These are phyloP conservation scores for Dryomyza anilis DNA, from an alignment of 2,888 invertebrate genomes.

Conservation along the genomic window DNA sequence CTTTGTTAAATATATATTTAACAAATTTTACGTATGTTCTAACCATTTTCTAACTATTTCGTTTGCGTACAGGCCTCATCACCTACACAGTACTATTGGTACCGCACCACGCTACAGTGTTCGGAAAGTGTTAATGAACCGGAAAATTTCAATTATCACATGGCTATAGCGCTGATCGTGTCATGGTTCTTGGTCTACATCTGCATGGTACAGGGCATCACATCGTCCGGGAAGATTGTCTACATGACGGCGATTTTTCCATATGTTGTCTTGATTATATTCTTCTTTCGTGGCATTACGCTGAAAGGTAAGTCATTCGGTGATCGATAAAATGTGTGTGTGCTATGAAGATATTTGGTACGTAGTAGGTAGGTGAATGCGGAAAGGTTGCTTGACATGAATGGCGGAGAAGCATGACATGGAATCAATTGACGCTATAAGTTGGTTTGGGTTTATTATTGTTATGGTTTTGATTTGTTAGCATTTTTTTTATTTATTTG, in stretches of 20 bases:
- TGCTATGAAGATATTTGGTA: background rate
- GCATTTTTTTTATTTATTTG: no score
- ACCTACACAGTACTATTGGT: conserved; percentile 95
- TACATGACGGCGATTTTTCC: conserved; percentile 97
- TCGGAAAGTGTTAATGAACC: conserved; percentile 87
- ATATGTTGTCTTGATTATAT: conserved; percentile 91
- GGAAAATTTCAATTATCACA: conserved; percentile 88
- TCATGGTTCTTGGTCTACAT: conserved; percentile 95
- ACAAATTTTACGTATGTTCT: background rate
- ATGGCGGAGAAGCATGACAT: background rate
- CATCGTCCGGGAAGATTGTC: conserved; percentile 94
- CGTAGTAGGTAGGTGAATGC: background rate
- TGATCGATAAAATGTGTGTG: background rate
- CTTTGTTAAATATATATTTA: background rate
- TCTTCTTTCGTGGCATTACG: conserved; percentile 93
- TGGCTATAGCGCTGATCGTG: conserved; percentile 81
- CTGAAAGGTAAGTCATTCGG: conserved; percentile 69
- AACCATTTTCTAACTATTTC: conserved; percentile 4
- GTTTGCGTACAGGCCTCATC: conserved; percentile 68
- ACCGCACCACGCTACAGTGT: conserved; percentile 87
- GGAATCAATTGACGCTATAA: conserved; percentile 3
- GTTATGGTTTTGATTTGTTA: no score
- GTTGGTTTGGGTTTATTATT: no score
- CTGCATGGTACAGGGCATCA: conserved; percentile 97
- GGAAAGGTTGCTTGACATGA: no score